phyloP scores from a whole-genome alignment of 2,888 invertebrate species.

The Agrochola lychnidis region DNA sequence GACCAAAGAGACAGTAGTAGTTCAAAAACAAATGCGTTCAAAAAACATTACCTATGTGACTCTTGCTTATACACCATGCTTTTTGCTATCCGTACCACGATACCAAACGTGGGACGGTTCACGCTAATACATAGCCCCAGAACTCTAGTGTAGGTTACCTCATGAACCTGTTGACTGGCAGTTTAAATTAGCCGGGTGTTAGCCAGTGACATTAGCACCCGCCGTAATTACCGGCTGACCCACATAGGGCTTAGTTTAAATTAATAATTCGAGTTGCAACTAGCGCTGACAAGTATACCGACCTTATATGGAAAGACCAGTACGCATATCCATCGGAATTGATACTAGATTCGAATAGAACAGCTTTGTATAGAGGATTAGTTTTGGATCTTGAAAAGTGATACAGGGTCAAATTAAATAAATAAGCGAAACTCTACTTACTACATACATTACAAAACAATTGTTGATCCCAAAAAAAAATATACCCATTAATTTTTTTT shows the following conservation, averaged over 20 bases:
- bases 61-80: neutral
- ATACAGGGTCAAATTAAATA: neutral
- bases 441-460: no score
- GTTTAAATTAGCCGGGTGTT: constrained; percentile 73
- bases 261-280: constrained; percentile 77
- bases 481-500: no score
- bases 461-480: no score
- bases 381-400: neutral
- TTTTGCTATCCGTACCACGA: neutral
- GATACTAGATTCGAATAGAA: constrained; percentile 43
- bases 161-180: constrained; percentile 61
- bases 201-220: constrained; percentile 78
- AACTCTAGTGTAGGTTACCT: constrained; percentile 38
- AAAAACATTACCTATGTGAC: neutral
- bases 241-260: constrained; percentile 77
- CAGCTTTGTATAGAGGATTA: constrained; percentile 16
- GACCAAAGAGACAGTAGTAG: no score
- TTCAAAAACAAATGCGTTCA: no score
- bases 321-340: constrained; percentile 56
- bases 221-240: constrained; percentile 84
- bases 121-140: constrained; percentile 18
- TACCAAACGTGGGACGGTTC: constrained; percentile 43
- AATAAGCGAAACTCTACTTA: no score
- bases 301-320: constrained; percentile 50
- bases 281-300: constrained; percentile 60